Base-by-base conservation (phyloP, 2,113 vertebrate species). In the Varanus salvator region DNA sequence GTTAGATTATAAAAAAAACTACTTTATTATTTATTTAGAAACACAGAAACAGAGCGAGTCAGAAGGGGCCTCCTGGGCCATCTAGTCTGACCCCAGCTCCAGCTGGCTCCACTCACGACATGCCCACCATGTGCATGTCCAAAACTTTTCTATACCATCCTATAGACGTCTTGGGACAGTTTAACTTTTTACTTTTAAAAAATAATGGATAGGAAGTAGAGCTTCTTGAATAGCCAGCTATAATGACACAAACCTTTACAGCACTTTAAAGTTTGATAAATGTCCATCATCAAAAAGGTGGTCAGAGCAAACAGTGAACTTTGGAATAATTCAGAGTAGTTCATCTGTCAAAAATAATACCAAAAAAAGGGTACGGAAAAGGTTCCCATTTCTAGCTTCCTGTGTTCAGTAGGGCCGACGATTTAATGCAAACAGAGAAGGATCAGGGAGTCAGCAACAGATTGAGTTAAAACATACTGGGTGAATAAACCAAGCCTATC, bases 221-320 rank as follows among this genome's bases (percentile, higher is more conserved):
- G 1, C 64, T 52, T n/a, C 44, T 71, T 74, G 34, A 27, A 60
- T 89, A 48, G 64, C 54, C 34, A 27, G 27, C 66, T 84, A 48
- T 75, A 50, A 38, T 15, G 57, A 75, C 44, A 75, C 54, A 38
- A 89, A 50, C 71, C 17, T 89, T 83, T 76, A 75, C 84, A 84
- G 82, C 87, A 80, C 17, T 44, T 19, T n/a, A 38, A 69, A 34
- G n/a, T 75, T 84, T 84, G 87, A 84, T 66, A 44, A 25, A 27
- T 76, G 50, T 84, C 15, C 31, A 64, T 48, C 50, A 84, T 75
- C 71, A 84, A 84, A 84, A 72, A 64, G 27, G 27, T 76, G 68
- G 60, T 50, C 34, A 75, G 78, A 38, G 72, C 9, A 66, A 25
- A 64, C 83, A 71, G 50, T 71, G 19, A 34, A 15, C 23, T 71